Evolutionary conservation across 2,888 invertebrate genomes (phyloP).

Genomic region (Eupithecia abbreviata): DNA sequence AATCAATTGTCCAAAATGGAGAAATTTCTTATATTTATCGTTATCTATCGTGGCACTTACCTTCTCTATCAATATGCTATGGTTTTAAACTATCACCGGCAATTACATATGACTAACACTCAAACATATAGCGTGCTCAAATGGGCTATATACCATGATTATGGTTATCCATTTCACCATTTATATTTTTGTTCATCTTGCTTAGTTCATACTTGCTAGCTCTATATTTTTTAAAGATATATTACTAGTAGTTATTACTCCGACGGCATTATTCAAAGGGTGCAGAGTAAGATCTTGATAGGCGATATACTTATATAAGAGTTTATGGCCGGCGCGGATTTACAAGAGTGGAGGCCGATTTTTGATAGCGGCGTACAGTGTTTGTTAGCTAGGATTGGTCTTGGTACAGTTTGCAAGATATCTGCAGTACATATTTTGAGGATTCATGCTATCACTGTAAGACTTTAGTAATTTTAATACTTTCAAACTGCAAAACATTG

Average conservation of each 20-base stretch:
- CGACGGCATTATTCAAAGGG: slow-evolving; percentile 36
- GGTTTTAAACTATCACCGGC: not conserved
- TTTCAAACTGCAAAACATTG: not conserved
- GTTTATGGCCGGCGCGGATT: slow-evolving; percentile 51
- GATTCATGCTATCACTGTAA: not conserved
- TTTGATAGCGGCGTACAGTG: slow-evolving; percentile 48
- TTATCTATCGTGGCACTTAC: not conserved
- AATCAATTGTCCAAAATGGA: not conserved
- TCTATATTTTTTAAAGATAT: not conserved
- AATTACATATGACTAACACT: not conserved
- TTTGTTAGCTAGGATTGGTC: slow-evolving; percentile 36
- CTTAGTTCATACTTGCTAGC: slow-evolving; percentile 5
- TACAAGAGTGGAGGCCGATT: slow-evolving; percentile 52
- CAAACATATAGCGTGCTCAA: not conserved
- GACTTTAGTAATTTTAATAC: not conserved
- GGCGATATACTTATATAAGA: slow-evolving; percentile 33
- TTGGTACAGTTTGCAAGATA: not conserved
- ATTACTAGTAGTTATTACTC: slow-evolving; percentile 8
- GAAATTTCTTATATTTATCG: not conserved
- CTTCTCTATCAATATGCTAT: too few species aligned
- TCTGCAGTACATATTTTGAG: not conserved
- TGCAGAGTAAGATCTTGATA: slow-evolving; percentile 29
- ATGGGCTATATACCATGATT: not conserved
- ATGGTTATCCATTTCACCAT: not conserved
- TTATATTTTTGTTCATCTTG: not conserved